Evolutionary conservation across 2,888 invertebrate genomes (phyloP).

Genomic region (Coelinius sp.): DNA sequence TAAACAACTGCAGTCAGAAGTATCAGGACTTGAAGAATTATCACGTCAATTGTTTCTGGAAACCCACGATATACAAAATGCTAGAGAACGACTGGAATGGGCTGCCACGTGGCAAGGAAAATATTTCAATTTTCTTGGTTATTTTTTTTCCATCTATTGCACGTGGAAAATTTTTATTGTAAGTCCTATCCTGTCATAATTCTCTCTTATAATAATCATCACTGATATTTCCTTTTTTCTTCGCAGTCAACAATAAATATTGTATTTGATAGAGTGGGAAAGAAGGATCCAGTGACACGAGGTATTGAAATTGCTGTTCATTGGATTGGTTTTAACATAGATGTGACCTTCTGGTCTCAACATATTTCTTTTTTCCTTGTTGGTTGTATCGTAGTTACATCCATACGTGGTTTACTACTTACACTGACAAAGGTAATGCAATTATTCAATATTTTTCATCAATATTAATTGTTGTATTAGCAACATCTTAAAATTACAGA

Average conservation of each 20-base stretch:
- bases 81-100: constrained; percentile 94
- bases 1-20: constrained; percentile 86
- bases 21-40: constrained; percentile 90
- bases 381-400: constrained; percentile 98
- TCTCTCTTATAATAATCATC: neutral
- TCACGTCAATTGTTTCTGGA: constrained; percentile 96
- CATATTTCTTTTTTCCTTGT: constrained; percentile 97
- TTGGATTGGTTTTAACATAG: constrained; percentile 96
- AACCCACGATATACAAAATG: constrained; percentile 91
- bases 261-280: constrained; percentile 98
- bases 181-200: constrained; percentile 71
- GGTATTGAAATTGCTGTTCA: constrained; percentile 97
- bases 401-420: constrained; percentile 94
- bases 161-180: constrained; percentile 99
- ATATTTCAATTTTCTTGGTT: constrained; percentile 98
- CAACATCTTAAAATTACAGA: constrained; percentile 20
- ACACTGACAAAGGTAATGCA: constrained; percentile 92
- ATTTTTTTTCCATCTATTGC: constrained; percentile 98
- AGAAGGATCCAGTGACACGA: constrained; percentile 97
- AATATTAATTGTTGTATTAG: constrained; percentile 16
- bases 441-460: neutral
- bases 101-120: constrained; percentile 96
- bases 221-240: constrained; percentile 30
- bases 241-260: constrained; percentile 96
- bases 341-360: constrained; percentile 99